Conservation (phyloP, 1,140 invertebrate genomes). For the Listronotus bonariensis region DNA sequence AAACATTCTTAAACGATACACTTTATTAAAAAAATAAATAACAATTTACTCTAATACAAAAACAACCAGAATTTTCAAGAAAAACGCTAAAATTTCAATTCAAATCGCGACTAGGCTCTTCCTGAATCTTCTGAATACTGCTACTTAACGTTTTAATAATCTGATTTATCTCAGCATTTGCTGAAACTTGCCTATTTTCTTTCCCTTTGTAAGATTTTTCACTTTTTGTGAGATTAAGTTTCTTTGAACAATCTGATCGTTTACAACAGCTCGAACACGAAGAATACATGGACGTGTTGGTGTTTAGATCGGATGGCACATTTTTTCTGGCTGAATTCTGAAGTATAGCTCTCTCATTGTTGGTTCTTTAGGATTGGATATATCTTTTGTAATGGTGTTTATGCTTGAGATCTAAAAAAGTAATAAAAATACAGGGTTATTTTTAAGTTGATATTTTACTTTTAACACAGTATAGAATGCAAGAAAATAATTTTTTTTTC, state of each 20-base stretch:
- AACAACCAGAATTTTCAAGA: too few relatives aligned
- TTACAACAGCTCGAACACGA: constrained; percentile 20
- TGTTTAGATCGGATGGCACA: constrained; percentile 12
- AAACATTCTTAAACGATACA: too few relatives aligned
- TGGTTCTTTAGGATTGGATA: not conserved
- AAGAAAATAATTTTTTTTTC: too few relatives aligned
- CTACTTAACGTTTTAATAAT: not conserved
- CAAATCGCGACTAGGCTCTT: not conserved
- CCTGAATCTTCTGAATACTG: not conserved
- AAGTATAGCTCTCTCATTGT: constrained; percentile 6
- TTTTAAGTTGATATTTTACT: too few relatives aligned
- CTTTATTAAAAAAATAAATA: too few relatives aligned
- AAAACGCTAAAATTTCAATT: too few relatives aligned
- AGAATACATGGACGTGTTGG: constrained; percentile 20
- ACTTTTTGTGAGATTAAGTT: not conserved
- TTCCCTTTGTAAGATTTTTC: not conserved
- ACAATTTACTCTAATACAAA: too few relatives aligned
- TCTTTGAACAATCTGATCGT: not conserved
- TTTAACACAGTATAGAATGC: too few relatives aligned
- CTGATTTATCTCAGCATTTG: not conserved
- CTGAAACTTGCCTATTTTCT: not conserved
- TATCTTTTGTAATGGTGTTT: constrained; percentile 19
- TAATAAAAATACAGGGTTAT: not conserved
- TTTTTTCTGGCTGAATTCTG: not conserved
- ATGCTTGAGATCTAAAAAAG: constrained; percentile 29